These are phyloP conservation scores for Jaculus jaculus DNA, from an alignment of 2,113 vertebrate species.

Conservation along the genomic window DNA sequence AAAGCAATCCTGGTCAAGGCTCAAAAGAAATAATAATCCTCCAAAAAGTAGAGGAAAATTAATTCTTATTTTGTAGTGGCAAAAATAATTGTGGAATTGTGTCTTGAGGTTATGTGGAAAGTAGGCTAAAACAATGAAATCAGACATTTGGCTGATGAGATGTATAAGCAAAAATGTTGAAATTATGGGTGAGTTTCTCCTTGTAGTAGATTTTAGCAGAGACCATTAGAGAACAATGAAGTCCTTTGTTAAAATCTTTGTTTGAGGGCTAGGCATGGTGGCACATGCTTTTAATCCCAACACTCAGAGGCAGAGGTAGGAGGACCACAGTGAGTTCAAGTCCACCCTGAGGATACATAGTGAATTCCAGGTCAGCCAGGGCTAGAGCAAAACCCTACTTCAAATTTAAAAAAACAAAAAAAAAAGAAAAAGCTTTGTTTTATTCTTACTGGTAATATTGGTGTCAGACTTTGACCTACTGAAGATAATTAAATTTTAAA, in stretches of 20 bases:
- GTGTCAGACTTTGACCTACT: neutral
- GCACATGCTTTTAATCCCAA: no score
- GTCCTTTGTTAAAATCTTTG: neutral
- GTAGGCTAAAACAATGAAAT: neutral
- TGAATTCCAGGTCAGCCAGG: no score
- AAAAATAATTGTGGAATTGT: neutral
- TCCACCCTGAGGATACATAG: no score
- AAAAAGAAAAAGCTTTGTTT: no score
- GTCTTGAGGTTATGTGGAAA: neutral
- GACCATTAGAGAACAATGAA: neutral
- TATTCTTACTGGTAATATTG: neutral
- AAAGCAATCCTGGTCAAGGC: neutral
- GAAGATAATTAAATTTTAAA: constrained; percentile 15
- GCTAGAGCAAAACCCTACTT: no score
- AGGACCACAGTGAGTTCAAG: no score
- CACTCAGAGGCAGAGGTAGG: no score
- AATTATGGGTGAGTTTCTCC: neutral
- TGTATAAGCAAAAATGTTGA: neutral
- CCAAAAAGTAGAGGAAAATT: neutral
- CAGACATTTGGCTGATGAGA: neutral
- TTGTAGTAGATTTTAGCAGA: neutral
- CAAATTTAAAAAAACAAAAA: no score
- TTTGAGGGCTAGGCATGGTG: no score
- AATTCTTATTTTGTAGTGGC: neutral
- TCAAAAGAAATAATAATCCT: neutral